A percentile compares a stretch with the other conserved stretches of the same genome.
Conservation (phyloP, 2,797 vertebrate species). For the Myripristis murdjan region DNA sequence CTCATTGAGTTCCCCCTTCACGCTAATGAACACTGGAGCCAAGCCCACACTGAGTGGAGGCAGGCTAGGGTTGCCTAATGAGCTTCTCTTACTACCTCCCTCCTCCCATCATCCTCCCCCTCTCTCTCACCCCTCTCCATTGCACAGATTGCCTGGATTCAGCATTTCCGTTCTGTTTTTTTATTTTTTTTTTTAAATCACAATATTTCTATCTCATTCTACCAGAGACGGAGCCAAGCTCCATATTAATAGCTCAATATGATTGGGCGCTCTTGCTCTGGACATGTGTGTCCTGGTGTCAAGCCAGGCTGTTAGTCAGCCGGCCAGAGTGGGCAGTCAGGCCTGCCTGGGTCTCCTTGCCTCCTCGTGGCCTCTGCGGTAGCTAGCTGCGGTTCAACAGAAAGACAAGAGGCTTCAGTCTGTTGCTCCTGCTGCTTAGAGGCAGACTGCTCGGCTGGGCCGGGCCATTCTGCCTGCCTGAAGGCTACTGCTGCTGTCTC, state of each 20-base stretch:
- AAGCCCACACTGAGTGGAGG: conserved; percentile 76
- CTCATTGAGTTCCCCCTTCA: conserved; percentile 78
- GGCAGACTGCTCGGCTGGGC: conserved; percentile 24
- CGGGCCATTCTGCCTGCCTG: conserved; percentile 54
- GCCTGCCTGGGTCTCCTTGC: conserved; percentile 56
- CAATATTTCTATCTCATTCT: conserved; percentile 48
- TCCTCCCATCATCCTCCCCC: conserved; percentile 54
- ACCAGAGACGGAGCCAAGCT: conserved; percentile 48
- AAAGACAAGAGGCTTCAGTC: conserved; percentile 74
- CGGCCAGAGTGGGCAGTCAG: conserved; percentile 39
- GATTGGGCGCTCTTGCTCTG: conserved; percentile 45
- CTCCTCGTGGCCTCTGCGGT: conserved; percentile 56
- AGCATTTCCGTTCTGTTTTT: conserved; percentile 33
- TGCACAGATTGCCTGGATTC: conserved; percentile 53
- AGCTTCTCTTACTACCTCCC: conserved; percentile 77
- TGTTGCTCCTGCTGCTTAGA: conserved; percentile 49
- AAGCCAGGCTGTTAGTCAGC: conserved; percentile 63
- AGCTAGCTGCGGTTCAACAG: conserved; percentile 51
- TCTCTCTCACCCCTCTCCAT: conserved; percentile 54
- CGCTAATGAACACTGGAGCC: conserved; percentile 80
- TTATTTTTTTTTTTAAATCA: conserved; percentile 29
- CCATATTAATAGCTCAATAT: conserved; percentile 59
- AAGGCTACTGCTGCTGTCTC: conserved; percentile 68
- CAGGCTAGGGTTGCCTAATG: conserved; percentile 80
- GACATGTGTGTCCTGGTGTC: conserved; percentile 56